These are phyloP conservation scores for Neosilurus mollespiculum DNA, from an alignment of 2,797 vertebrate species.

Conservation along the genomic window DNA sequence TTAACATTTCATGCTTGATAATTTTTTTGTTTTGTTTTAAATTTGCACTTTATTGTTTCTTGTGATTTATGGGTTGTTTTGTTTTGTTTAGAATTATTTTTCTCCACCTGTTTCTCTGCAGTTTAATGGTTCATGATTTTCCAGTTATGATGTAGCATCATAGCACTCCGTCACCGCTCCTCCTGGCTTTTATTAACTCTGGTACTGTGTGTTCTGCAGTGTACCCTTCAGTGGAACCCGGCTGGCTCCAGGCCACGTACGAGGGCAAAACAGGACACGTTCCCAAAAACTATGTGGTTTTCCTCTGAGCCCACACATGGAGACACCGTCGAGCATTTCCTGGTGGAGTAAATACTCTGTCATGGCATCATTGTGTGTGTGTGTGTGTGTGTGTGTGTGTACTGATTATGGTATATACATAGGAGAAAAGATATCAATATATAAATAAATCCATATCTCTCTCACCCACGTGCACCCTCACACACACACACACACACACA, in stretches of 20 bases:
- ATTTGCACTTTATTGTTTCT: neutral
- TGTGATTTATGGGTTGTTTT: neutral
- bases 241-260: slow-evolving; percentile 93
- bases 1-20: neutral
- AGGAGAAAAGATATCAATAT: neutral
- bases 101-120: neutral
- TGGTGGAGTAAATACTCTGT: slow-evolving; percentile 65
- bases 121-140: neutral
- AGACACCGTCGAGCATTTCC: slow-evolving; percentile 77
- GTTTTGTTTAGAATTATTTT: neutral
- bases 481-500: no score
- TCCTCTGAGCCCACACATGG: slow-evolving; percentile 76
- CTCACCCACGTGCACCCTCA: no score
- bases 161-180: neutral
- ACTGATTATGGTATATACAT: neutral
- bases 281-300: slow-evolving; percentile 93
- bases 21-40: neutral
- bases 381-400: no score
- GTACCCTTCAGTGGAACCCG: slow-evolving; percentile 91
- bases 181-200: neutral
- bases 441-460: no score
- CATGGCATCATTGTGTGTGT: neutral
- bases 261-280: slow-evolving; percentile 91
- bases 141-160: neutral
- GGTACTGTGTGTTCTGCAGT: slow-evolving; percentile 68